Evolutionary conservation across 2,113 vertebrate genomes (phyloP), one percentile per base, ranked within the genome.

Genomic region (Sceloporus undulatus): DNA sequence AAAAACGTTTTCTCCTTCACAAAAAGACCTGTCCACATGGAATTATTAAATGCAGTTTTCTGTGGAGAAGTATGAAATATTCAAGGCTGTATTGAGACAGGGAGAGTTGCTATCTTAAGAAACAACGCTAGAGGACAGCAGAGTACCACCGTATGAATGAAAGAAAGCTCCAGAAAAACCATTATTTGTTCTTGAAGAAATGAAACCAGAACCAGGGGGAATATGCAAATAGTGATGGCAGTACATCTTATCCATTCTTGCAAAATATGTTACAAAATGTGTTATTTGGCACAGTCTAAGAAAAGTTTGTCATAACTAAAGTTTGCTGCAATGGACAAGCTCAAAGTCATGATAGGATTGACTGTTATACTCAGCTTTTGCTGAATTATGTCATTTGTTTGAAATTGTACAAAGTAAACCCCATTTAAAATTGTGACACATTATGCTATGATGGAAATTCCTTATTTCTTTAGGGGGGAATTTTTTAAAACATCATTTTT

Each of bases 61-160:
- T 48, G 48, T 62, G 18, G 3, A 62, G 9, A 62, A 3, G 11
- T 10, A 62, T 62, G 59, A 62, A 62, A 8, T 16, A 19, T 19
- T 62, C 59, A 5, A 62, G 18, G 59, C 5, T 66, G 1, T 66
- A 66, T 3, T 66, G 18, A 25, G 48, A 48, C 48, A 48, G 48
- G 48, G 48, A 62, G 18, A 14, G 18, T 62, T 88, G 95, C 93
- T 91, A 85, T 95, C 81, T 88, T 90, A 80, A 38, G 10, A 77
- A 91, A 66, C 83, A 92, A 85, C 84, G 85, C 78, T 92, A 92
- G 90, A 92, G 90, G 90, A 92, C 89, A 96, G 90, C 90, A 90
- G 96, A 95, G 95, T 87, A 95, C 94, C 89, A 91, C 38, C 73
- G 88, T 94, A 94, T 48, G 75, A 48, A 71, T 70, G 4, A 29